phyloP scores from a whole-genome alignment of 2,113 vertebrate species.

The human region DNA sequence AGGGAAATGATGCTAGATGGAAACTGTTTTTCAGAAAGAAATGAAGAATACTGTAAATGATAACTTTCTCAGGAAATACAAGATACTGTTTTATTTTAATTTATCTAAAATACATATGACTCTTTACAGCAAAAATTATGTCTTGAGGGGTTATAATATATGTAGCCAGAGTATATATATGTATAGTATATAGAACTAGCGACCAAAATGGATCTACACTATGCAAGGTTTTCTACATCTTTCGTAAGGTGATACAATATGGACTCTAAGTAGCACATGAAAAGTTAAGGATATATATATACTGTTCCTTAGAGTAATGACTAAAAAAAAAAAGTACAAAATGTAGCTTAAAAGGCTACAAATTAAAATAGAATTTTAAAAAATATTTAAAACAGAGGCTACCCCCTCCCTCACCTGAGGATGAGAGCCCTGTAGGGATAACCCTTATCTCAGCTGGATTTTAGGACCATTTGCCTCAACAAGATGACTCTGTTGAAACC shows the following conservation, averaged over 20 bases:
- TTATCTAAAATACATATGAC: neutral
- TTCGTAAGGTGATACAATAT: neutral
- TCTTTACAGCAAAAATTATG: neutral
- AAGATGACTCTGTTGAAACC: neutral
- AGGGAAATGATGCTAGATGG: neutral
- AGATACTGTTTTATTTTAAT: neutral
- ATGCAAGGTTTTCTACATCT: neutral
- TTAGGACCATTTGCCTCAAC: neutral
- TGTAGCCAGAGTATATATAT: neutral
- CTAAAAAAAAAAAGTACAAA: neutral
- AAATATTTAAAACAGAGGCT: neutral
- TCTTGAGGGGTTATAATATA: neutral
- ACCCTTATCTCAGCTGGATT: neutral
- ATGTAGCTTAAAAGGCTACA: neutral
- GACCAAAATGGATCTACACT: neutral
- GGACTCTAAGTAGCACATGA: neutral
- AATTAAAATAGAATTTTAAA: neutral
- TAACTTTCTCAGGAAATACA: neutral
- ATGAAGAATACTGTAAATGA: neutral
- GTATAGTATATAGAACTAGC: neutral
- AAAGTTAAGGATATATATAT: neutral
- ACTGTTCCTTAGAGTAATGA: neutral
- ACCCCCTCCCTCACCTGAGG: neutral
- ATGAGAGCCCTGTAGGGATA: neutral
- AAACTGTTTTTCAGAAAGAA: neutral